Percentiles rank a stretch among this genome's conserved stretches.
Conservation (phyloP, 2,797 vertebrate genomes). For the Pangasius mekongensis region DNA sequence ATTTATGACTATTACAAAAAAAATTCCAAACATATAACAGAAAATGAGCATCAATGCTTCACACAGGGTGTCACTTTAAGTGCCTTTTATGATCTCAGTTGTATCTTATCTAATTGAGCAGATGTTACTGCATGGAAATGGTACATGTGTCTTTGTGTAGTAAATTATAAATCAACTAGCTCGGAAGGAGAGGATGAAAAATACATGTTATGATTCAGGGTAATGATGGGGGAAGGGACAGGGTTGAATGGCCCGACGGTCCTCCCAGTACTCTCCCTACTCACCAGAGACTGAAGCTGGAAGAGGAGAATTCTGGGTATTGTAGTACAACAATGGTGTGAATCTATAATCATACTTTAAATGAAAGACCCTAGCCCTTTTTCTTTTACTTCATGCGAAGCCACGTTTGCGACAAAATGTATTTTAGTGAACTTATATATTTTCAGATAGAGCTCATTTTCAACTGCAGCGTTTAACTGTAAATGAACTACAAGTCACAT, state of each 20-base stretch:
- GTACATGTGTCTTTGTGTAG: not conserved
- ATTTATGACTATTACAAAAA: not conserved
- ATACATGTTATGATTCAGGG: constrained; percentile 29
- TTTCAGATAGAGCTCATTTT: not conserved
- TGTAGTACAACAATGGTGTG: constrained; percentile 64
- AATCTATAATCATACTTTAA: not conserved
- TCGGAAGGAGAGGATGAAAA: not conserved
- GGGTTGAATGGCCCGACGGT: constrained; percentile 73
- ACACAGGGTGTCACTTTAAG: not conserved
- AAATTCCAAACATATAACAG: not conserved
- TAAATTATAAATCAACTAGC: not conserved
- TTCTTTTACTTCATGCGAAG: not conserved
- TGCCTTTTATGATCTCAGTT: not conserved
- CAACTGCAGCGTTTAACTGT: not conserved
- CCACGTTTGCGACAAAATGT: no score
- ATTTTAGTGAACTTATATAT: not conserved
- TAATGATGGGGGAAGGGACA: constrained; percentile 45
- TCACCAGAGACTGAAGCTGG: not conserved
- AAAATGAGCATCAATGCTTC: not conserved
- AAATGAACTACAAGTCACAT: constrained; percentile 68
- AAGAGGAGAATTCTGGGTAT: constrained; percentile 64
- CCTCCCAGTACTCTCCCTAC: constrained; percentile 53
- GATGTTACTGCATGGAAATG: not conserved
- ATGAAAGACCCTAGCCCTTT: not conserved
- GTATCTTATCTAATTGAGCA: not conserved